Conservation (phyloP, 2,113 vertebrate genomes). For the Actinemys pallida region DNA sequence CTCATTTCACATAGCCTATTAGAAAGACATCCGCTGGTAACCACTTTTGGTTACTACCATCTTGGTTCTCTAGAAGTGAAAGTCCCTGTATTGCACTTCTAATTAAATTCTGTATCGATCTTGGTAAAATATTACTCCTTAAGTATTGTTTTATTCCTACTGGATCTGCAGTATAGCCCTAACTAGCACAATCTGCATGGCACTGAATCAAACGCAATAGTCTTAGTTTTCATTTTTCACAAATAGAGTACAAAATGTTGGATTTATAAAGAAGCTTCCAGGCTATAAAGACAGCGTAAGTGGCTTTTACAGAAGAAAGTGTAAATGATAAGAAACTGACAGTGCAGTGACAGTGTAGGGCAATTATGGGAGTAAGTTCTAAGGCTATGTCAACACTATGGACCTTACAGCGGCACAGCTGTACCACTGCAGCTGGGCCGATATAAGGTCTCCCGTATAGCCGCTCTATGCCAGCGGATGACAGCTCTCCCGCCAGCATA, state of each 20-base stretch:
- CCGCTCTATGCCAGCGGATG: too few relatives aligned
- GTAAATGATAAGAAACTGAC: neutral
- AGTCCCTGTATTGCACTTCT: neutral
- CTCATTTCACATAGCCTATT: neutral
- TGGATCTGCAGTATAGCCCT: neutral
- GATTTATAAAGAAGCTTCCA: neutral
- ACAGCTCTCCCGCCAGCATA: too few relatives aligned
- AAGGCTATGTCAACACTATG: too few relatives aligned
- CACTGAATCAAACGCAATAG: neutral
- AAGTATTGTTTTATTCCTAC: neutral
- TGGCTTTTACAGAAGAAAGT: neutral
- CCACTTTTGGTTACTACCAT: neutral
- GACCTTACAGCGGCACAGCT: too few relatives aligned
- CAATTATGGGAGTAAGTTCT: neutral
- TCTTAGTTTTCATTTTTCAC: too few relatives aligned
- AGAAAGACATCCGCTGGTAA: neutral
- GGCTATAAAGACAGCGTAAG: neutral
- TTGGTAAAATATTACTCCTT: neutral
- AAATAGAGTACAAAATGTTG: neutral
- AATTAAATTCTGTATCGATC: neutral
- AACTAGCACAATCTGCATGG: neutral
- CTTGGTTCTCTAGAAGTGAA: too few relatives aligned
- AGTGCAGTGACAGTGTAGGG: neutral
- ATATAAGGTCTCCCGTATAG: too few relatives aligned
- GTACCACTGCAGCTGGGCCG: too few relatives aligned